Base-by-base conservation (phyloP, 2,797 vertebrate species). In the Melanotaenia pygmaea region DNA sequence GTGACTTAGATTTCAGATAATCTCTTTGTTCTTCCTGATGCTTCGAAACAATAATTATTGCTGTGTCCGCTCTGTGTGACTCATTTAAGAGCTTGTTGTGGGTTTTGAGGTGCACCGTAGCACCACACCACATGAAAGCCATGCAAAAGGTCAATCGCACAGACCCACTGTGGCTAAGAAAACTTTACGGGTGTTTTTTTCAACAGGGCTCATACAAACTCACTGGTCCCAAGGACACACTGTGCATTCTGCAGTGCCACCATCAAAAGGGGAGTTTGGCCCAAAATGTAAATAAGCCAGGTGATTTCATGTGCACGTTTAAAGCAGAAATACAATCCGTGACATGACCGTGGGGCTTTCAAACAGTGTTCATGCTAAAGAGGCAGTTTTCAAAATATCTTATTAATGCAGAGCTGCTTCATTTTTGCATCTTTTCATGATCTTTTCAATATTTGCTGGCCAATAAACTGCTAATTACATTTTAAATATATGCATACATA, bases 61-160 rank as follows among this genome's bases (percentile, higher is more conserved):
- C 70, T 70, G 64, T 70, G 14, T 88, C 75, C 73, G 72, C 82
- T 73, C 65, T 22, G 66, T 70, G 77, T 47, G 1, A 56, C 86
- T 88, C 87, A 90, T 91, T 90, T 90, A 85, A 77, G 80, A 86
- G 74, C 85, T 71, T 91, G 90, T 88, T 90, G 92, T 65, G 90
- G 90, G 72, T 77, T 86, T 78, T 26, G 84, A 78, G 88, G 88
- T 89, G 82, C 72, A 76, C 76, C 81, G 88, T 75, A 69, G 72
- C 61, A 75, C 76, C 60, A 66, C 75, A 57, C 90, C 88, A 90
- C 90, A 90, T 90, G 83, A 92, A 91, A 90, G 83, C 50, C 1
- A 64, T 71, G 75, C 84, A 87, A 80, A 69, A 80, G 88, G 89
- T 91, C 88, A 88, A 82, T 68, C 77, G 79, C 82, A 26, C 51